Percentiles rank a stretch among this genome's conserved stretches.
Conservation (phyloP, 2,113 vertebrate genomes). For the Pteropus alecto region DNA sequence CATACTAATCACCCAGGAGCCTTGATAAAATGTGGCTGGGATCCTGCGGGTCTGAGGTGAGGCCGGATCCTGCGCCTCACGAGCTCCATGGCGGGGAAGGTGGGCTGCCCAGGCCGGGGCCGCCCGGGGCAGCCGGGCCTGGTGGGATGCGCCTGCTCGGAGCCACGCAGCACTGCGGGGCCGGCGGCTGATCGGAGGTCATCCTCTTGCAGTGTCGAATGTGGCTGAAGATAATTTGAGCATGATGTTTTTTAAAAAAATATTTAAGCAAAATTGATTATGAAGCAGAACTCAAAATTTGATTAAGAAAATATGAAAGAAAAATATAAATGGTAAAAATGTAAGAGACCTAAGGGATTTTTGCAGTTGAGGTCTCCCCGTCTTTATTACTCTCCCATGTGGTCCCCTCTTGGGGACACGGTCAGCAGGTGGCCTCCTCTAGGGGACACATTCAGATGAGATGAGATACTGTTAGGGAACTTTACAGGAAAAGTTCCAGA, state of each 20-base stretch:
- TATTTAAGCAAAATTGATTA: neutral
- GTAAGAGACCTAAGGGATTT: neutral
- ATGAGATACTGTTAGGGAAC: neutral
- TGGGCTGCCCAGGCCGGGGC: too few species aligned
- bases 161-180: accelerated
- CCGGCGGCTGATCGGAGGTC: neutral
- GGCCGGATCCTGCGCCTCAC: neutral
- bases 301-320: neutral
- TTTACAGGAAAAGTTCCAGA: neutral
- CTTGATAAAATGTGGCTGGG: neutral
- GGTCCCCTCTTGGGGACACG: neutral
- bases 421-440: too few species aligned
- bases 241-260: neutral
- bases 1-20: neutral
- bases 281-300: neutral
- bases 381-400: neutral
- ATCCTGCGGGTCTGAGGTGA: neutral
- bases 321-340: neutral
- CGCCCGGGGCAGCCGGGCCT: too few species aligned
- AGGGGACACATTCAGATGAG: neutral
- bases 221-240: neutral
- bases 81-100: neutral
- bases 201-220: neutral
- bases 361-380: neutral
- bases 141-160: neutral